A percentile compares a stretch with the other conserved stretches of the same genome.
phyloP scores from a whole-genome alignment of 2,888 invertebrate genomes.

The Drosophila fungiperda region DNA sequence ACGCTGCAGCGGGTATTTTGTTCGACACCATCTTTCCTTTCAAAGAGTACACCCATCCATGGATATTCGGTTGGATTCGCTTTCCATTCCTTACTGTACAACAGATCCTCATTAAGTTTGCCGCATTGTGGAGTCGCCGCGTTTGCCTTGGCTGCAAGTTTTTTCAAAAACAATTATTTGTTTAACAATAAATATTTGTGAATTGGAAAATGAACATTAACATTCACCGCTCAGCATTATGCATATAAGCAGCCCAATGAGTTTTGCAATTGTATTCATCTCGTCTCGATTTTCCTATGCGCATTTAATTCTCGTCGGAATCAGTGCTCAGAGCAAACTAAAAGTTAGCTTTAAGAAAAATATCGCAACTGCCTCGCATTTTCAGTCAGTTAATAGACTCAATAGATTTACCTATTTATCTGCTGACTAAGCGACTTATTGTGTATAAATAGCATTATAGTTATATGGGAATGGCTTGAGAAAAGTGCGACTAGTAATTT shows the following conservation, averaged over 20 bases:
- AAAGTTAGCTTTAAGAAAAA: constrained; percentile 1
- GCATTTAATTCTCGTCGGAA: constrained; percentile 18
- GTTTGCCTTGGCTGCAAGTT: not conserved
- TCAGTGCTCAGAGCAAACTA: constrained; percentile 35
- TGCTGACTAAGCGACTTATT: not conserved
- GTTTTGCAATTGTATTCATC: constrained; percentile 41
- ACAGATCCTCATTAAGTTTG: constrained; percentile 45
- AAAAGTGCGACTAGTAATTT: not conserved
- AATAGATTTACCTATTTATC: not conserved
- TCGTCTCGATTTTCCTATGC: constrained; percentile 11
- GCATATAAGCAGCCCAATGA: constrained; percentile 36
- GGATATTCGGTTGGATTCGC: constrained; percentile 60
- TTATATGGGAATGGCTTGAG: not conserved
- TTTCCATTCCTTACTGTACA: constrained; percentile 23
- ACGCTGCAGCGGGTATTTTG: constrained; percentile 44
- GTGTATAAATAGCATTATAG: not conserved
- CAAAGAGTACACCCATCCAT: constrained; percentile 58
- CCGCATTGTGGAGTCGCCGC: constrained; percentile 38
- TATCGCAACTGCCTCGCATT: not conserved
- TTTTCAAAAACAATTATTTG: not conserved
- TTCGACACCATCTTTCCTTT: not conserved
- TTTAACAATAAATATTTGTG: not conserved
- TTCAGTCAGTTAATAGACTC: not conserved
- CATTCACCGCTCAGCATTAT: constrained; percentile 40
- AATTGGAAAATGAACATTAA: not conserved